A percentile compares a stretch with the other conserved stretches of the same genome.
These are phyloP conservation scores for Micronisus gabar DNA, from an alignment of 2,113 vertebrate species.

Conservation along the genomic window DNA sequence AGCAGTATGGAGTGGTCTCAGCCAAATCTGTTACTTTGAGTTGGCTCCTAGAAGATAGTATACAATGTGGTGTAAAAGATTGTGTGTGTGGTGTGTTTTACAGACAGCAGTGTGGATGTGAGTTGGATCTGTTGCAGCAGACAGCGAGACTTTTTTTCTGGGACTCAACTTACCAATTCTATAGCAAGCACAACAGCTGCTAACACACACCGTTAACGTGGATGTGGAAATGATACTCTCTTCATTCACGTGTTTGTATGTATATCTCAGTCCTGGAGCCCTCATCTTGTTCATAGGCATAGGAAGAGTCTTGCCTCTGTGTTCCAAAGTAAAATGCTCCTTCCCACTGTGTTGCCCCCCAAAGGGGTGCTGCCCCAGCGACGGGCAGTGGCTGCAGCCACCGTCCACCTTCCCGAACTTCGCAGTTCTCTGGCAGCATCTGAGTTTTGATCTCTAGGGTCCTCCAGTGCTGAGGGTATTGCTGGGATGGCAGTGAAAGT, in stretches of 20 bases:
- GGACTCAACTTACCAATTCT: background rate
- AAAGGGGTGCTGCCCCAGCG: background rate
- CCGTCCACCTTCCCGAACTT: rapidly evolving
- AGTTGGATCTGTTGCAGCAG: background rate
- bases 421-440: background rate
- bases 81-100: background rate
- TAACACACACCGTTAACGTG: rapidly evolving
- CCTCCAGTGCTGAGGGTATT: background rate
- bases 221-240: background rate
- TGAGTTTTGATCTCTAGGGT: background rate
- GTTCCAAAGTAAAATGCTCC: background rate
- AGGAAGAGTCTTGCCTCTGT: rapidly evolving
- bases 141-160: background rate
- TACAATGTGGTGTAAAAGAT: background rate
- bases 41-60: background rate
- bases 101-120: background rate
- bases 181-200: background rate
- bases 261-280: background rate
- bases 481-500: background rate
- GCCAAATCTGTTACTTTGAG: background rate
- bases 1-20: background rate
- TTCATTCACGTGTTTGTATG: background rate
- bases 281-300: background rate
- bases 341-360: background rate
- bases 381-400: background rate